phyloP scores from a whole-genome alignment of 2,888 invertebrate species.

The Unio pictorum region DNA sequence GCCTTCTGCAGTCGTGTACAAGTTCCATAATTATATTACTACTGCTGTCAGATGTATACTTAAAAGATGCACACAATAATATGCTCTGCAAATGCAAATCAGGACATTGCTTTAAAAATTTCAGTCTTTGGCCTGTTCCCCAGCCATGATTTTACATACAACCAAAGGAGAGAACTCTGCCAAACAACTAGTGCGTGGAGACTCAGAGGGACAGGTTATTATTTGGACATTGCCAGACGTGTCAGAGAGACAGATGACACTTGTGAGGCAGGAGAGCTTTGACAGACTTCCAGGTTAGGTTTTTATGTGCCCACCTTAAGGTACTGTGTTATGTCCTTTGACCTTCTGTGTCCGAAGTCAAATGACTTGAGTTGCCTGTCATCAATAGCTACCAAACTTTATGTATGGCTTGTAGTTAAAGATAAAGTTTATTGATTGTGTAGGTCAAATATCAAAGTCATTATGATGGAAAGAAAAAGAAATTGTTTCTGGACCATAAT shows the following conservation, averaged over 20 bases:
- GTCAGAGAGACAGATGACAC: conserved; percentile 77
- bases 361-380: too few species aligned
- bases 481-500: too few species aligned
- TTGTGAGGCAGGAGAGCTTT: conserved; percentile 77
- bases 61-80: too few species aligned
- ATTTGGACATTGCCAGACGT: conserved; percentile 92
- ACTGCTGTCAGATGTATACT: not conserved
- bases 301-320: too few species aligned
- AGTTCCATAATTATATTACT: not conserved
- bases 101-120: conserved; percentile 6
- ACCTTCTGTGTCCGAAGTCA: too few species aligned
- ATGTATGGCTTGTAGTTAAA: too few species aligned
- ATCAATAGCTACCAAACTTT: too few species aligned
- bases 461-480: too few species aligned
- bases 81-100: not conserved
- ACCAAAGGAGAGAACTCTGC: conserved; percentile 77
- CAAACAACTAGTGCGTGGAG: conserved; percentile 84
- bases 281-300: conserved; percentile 72
- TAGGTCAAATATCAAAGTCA: too few species aligned
- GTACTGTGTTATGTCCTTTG: too few species aligned
- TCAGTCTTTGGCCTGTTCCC: conserved; percentile 89
- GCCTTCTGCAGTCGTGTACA: not conserved
- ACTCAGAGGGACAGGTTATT: conserved; percentile 91
- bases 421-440: too few species aligned
- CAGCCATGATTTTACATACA: conserved; percentile 84